phyloP scores from a whole-genome alignment of 1,140 invertebrate genomes.

The Triops cancriformis region DNA sequence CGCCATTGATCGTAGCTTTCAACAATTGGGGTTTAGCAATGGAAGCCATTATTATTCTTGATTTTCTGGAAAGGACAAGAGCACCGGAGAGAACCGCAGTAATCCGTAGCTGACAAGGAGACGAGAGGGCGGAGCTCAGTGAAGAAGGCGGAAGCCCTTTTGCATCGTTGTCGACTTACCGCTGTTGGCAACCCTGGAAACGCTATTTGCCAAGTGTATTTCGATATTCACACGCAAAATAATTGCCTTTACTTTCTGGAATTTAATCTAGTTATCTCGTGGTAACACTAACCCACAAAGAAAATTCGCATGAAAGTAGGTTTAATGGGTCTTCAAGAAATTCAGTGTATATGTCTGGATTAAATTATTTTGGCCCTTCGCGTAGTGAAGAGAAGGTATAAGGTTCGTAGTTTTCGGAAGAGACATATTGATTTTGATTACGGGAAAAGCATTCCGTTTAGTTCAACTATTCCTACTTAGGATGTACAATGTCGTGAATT shows the following conservation, averaged over 20 bases:
- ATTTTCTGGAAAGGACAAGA: not conserved
- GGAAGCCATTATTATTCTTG: constrained; percentile 21
- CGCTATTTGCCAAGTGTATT: not conserved
- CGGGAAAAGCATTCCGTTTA: no score
- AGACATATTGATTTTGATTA: no score
- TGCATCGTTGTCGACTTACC: not conserved
- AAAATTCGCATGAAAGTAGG: no score
- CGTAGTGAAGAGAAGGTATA: no score
- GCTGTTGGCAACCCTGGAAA: not conserved
- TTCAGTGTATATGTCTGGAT: no score
- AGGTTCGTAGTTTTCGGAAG: no score
- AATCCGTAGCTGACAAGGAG: not conserved
- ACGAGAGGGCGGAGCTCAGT: not conserved
- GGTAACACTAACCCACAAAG: no score
- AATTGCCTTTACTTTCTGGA: no score
- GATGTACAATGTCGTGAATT: not conserved
- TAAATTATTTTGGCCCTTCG: no score
- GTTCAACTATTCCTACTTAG: no score
- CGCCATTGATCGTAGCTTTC: constrained; percentile 18
- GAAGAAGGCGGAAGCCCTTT: not conserved
- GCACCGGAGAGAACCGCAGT: not conserved
- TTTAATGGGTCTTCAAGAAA: no score
- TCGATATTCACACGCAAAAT: not conserved
- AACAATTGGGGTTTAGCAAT: constrained; percentile 23
- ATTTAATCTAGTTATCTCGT: no score